Evolutionary conservation across 1,140 invertebrate genomes (phyloP).

Genomic region (Brachionus paranguensis): DNA sequence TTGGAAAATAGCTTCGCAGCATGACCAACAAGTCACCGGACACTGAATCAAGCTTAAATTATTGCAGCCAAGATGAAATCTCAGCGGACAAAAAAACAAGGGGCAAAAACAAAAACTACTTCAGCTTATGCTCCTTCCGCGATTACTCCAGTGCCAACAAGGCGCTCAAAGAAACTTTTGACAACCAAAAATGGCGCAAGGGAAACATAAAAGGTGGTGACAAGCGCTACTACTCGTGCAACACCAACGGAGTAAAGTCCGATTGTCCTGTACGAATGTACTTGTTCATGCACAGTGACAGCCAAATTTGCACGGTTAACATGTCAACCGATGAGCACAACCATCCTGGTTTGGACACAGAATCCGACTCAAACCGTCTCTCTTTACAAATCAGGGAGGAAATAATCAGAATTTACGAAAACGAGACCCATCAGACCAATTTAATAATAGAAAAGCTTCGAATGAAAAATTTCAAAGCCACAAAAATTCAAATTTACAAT

Average conservation of each 20-base stretch:
- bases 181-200: neutral
- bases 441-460: neutral
- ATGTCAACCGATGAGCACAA: slow-evolving; percentile 4
- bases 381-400: neutral
- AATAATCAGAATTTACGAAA: slow-evolving; percentile 21
- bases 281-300: neutral
- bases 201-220: neutral
- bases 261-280: neutral
- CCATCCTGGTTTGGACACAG: neutral
- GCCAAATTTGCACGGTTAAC: neutral
- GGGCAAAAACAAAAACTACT: neutral
- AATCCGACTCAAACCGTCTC: neutral
- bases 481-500: neutral
- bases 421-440: neutral
- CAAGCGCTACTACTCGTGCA: neutral
- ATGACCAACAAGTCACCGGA: no score
- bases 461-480: neutral
- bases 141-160: neutral
- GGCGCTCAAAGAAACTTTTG: neutral
- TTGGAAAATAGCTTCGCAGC: neutral
- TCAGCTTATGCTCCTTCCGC: neutral
- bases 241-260: neutral
- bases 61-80: neutral
- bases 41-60: no score
- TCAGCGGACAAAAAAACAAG: neutral